Evolutionary conservation across 30 jellyfish, hydroid and myxozoan species (phyloP), one percentile per base, ranked within the genome.

Genomic region (Chironex yamaguchii): DNA sequence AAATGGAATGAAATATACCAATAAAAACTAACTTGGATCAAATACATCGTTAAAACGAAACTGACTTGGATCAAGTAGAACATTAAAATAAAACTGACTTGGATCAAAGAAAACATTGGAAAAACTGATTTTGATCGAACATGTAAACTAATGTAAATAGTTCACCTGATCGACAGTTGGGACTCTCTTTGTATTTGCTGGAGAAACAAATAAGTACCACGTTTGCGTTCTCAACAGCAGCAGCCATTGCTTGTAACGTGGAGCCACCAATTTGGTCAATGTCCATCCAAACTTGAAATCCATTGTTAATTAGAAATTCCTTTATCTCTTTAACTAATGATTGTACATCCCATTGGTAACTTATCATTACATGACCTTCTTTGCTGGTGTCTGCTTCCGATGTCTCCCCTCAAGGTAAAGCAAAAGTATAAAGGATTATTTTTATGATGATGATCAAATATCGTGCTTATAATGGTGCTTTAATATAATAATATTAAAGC

Each of bases 201-300:
- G 97, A 90, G 23, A 90, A 91, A 20, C 75, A 84, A 27, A 90
- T 62, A 20, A 90, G 79, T 23, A 90, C 82, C 3, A 69, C 96
- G 31, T 86, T 82, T 2, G 97, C 95, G 29, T 82, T 77, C 68
- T 90, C 97, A 25, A 90, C 96, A 14, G 96, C 97, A n/a, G 78
- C 36, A 17, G 97, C 97, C 97, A 90, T 90, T 13, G 97, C 96
- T 69, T 90, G 89, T 69, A 90, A 62, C 0, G 97, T 90, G 0
- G 97, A 90, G 14, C 97, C 97, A 30, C 96, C 96, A 63, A 90
- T 83, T 50, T 90, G 84, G 70, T 90, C 97, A 3, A 90, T 89
- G 69, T 90, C 97, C 89, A 90, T 90, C 97, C 97, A 90, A n/a
- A 90, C 93, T 21, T 76, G 83, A 94, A 54, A 90, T 3, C 97